Conservation (phyloP, 2,113 vertebrate species). For the Empidonax alnorum region DNA sequence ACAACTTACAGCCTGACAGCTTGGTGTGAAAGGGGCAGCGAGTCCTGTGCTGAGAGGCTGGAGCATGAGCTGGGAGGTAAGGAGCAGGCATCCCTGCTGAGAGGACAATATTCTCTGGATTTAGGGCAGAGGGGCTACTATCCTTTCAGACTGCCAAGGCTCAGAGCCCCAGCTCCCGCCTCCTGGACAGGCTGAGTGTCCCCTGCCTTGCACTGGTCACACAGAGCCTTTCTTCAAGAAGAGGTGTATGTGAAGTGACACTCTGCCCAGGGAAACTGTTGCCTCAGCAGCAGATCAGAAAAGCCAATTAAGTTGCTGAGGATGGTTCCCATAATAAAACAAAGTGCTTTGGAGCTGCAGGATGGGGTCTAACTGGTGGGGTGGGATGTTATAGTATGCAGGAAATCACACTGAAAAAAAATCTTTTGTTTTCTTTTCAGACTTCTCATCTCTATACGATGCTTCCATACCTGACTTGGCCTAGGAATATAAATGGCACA, state of each 20-base stretch:
- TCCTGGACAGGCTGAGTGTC: not conserved
- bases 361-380: not conserved
- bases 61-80: not conserved
- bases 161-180: not conserved
- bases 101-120: not conserved
- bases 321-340: not conserved
- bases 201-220: not conserved
- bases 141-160: not conserved
- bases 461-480: not conserved
- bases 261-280: not conserved
- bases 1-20: not conserved
- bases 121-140: not conserved
- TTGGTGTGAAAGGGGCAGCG: not conserved
- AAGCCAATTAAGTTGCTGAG: not conserved
- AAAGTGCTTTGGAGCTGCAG: not conserved
- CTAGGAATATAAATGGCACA: accelerated
- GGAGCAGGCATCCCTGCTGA: not conserved
- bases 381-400: not conserved
- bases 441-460: not conserved
- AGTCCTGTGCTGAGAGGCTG: not conserved
- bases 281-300: not conserved
- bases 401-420: constrained; percentile 6
- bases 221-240: not conserved
- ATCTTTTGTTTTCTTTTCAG: constrained; percentile 37
- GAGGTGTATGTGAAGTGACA: not conserved